These are phyloP conservation scores for Novumbra hubbsi DNA, from an alignment of 2,797 vertebrate genomes.

Conservation along the genomic window DNA sequence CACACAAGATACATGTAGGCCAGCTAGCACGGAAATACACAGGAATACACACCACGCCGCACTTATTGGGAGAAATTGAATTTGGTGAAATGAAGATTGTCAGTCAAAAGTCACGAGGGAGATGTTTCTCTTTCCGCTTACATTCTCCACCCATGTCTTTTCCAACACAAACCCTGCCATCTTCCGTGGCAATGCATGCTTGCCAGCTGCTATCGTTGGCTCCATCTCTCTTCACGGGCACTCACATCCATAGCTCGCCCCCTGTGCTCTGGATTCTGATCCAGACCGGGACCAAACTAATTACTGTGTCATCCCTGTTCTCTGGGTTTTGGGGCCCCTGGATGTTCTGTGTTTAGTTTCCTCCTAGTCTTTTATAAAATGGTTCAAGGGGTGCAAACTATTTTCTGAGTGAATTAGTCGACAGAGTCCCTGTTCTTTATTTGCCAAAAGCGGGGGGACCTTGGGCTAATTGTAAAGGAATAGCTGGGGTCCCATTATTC, in stretches of 20 bases:
- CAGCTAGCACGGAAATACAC: neutral
- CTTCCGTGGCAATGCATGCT: slow-evolving; percentile 41
- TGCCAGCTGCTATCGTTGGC: slow-evolving; percentile 40
- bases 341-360: slow-evolving; percentile 60
- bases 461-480: slow-evolving; percentile 56
- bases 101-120: slow-evolving; percentile 38
- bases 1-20: slow-evolving; percentile 10
- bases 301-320: slow-evolving; percentile 62
- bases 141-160: slow-evolving; percentile 46
- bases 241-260: slow-evolving; percentile 49
- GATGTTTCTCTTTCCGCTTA: slow-evolving; percentile 18
- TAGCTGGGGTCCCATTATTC: slow-evolving; percentile 33
- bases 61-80: slow-evolving; percentile 45
- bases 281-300: slow-evolving; percentile 61
- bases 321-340: slow-evolving; percentile 55
- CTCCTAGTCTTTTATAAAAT: slow-evolving; percentile 58
- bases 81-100: slow-evolving; percentile 56
- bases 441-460: slow-evolving; percentile 35
- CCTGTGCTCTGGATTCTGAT: slow-evolving; percentile 51
- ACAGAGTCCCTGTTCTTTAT: slow-evolving; percentile 43
- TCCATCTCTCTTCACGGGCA: slow-evolving; percentile 59
- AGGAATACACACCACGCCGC: neutral
- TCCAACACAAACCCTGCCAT: slow-evolving; percentile 39
- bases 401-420: slow-evolving; percentile 63
- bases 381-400: slow-evolving; percentile 52